Percentiles rank a stretch among this genome's conserved stretches.
These are phyloP conservation scores for Lagria hirta DNA, from an alignment of 2,888 invertebrate species.

Conservation along the genomic window DNA sequence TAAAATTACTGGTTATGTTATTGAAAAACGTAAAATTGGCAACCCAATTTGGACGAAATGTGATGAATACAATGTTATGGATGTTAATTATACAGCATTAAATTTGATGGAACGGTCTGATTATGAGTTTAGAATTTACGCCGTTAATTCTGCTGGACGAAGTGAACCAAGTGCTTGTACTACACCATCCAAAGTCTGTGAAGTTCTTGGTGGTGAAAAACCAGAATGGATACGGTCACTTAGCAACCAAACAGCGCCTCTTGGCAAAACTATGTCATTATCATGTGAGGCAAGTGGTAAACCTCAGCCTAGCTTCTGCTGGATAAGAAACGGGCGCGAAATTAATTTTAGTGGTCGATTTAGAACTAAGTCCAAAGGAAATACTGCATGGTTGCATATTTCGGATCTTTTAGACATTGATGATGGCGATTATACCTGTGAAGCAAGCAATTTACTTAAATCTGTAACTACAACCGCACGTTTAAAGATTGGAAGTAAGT, in stretches of 20 bases:
- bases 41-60: slow-evolving; percentile 87
- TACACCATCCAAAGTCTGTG: slow-evolving; percentile 87
- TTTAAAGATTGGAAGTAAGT: slow-evolving; percentile 86
- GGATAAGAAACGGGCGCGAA: slow-evolving; percentile 91
- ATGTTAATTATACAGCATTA: slow-evolving; percentile 82
- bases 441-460: slow-evolving; percentile 91
- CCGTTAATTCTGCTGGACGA: slow-evolving; percentile 89
- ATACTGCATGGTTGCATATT: slow-evolving; percentile 82
- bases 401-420: slow-evolving; percentile 87
- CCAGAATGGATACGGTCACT: slow-evolving; percentile 86
- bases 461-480: slow-evolving; percentile 84
- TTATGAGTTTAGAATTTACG: slow-evolving; percentile 94
- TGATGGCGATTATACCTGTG: slow-evolving; percentile 95
- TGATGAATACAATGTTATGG: slow-evolving; percentile 89
- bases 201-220: slow-evolving; percentile 84
- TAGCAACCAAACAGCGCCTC: slow-evolving; percentile 76
- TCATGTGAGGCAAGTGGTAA: slow-evolving; percentile 90
- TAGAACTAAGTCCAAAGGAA: slow-evolving; percentile 65
- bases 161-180: slow-evolving; percentile 90
- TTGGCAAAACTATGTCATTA: slow-evolving; percentile 77
- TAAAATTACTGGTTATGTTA: slow-evolving; percentile 88
- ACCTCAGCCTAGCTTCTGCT: slow-evolving; percentile 83
- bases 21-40: slow-evolving; percentile 87
- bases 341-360: slow-evolving; percentile 73
- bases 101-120: slow-evolving; percentile 88